These are phyloP conservation scores for Limonius californicus DNA, from an alignment of 1,140 invertebrate genomes.

Conservation along the genomic window DNA sequence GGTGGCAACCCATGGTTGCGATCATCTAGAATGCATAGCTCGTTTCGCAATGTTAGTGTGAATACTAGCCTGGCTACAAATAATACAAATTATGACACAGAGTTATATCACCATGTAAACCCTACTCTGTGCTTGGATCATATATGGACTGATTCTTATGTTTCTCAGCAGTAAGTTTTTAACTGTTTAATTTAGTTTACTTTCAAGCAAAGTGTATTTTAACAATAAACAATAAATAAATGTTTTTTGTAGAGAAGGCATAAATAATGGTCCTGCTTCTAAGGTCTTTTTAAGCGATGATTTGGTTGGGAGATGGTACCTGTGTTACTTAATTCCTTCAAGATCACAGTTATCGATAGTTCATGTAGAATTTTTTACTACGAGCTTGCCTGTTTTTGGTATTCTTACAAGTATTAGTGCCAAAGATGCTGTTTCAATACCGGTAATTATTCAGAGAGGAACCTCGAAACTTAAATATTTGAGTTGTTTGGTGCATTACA, in stretches of 20 bases:
- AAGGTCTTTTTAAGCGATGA: constrained; percentile 81
- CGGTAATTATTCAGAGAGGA: constrained; percentile 53
- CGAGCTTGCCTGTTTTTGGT: constrained; percentile 68
- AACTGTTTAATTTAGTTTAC: no score
- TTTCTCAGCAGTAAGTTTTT: constrained; percentile 48
- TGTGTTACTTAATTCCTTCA: constrained; percentile 74
- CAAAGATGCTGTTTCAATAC: constrained; percentile 77
- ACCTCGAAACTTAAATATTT: constrained; percentile 17
- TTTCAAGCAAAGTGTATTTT: no score
- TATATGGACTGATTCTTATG: constrained; percentile 76
- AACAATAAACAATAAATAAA: no score
- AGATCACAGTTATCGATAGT: constrained; percentile 68
- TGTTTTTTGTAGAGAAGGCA: constrained; percentile 44
- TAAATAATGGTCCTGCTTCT: constrained; percentile 55
- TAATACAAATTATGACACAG: not conserved
- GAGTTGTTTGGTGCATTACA: constrained; percentile 40
- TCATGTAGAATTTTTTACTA: constrained; percentile 70
- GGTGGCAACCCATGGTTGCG: constrained; percentile 29
- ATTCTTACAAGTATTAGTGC: constrained; percentile 67
- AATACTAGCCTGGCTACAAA: constrained; percentile 4
- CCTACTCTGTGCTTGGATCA: constrained; percentile 85
- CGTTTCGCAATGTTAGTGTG: constrained; percentile 35
- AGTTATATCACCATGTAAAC: constrained; percentile 49
- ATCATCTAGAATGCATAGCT: constrained; percentile 21
- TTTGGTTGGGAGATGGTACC: constrained; percentile 75